Percentiles rank a stretch among this genome's conserved stretches.
Conservation (phyloP, 2,113 vertebrate species). For the Pleuronectes platessa region DNA sequence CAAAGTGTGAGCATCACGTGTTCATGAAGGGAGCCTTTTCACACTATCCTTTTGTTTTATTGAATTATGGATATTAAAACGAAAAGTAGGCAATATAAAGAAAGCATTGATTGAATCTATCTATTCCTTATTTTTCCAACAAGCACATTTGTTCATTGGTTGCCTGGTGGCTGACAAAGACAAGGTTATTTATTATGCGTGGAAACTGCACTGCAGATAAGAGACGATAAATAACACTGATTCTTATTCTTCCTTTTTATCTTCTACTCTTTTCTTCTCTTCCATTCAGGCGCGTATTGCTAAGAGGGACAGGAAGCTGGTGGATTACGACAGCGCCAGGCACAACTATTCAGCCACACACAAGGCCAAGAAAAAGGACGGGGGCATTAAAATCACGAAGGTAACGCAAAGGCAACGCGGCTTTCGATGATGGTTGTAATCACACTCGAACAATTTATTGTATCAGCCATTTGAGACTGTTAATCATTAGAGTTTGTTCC, state of each 20-base stretch:
- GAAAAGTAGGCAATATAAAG: background rate
- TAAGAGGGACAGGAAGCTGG: conserved; percentile 95
- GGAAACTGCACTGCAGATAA: background rate
- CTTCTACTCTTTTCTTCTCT: conserved; percentile 6
- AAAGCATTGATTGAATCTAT: background rate
- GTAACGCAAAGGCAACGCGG: conserved; percentile 72
- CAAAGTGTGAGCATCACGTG: background rate
- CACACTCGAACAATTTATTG: background rate
- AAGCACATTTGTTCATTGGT: background rate
- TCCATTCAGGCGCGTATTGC: conserved; percentile 90
- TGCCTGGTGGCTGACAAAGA: background rate
- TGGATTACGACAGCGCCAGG: conserved; percentile 96
- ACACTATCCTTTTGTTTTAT: too few relatives aligned
- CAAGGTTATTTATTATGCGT: background rate
- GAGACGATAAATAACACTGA: background rate
- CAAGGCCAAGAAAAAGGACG: conserved; percentile 95
- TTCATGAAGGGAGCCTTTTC: background rate
- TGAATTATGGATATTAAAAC: background rate
- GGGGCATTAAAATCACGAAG: conserved; percentile 94
- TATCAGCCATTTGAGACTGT: too few relatives aligned
- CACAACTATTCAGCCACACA: conserved; percentile 94
- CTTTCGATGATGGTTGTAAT: background rate
- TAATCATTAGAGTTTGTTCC: background rate
- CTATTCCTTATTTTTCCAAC: background rate
- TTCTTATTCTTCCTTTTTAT: background rate